phyloP scores from a whole-genome alignment of 1,140 invertebrate species.

The Saccostrea glomerata region DNA sequence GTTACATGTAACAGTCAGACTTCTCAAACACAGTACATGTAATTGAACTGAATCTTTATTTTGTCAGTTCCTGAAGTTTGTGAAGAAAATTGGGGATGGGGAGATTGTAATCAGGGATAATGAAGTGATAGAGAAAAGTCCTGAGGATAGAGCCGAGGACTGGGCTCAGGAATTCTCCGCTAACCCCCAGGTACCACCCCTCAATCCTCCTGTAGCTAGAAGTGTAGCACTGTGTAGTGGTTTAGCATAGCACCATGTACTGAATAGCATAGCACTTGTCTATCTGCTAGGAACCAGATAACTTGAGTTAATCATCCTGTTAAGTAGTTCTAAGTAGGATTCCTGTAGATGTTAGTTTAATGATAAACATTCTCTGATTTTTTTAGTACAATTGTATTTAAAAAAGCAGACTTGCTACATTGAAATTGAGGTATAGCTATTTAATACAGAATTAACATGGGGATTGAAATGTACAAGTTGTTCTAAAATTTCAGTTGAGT shows the following conservation, averaged over 20 bases:
- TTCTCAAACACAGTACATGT: neutral
- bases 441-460: too few relatives aligned
- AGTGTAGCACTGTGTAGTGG: neutral
- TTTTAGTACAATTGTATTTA: too few relatives aligned
- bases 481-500: too few relatives aligned
- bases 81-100: conserved; percentile 87
- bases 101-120: conserved; percentile 80
- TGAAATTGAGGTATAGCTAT: too few relatives aligned
- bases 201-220: neutral
- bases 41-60: conserved; percentile 16
- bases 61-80: conserved; percentile 91
- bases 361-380: too few relatives aligned
- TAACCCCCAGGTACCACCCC: conserved; percentile 10
- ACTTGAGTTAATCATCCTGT: too few relatives aligned
- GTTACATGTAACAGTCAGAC: neutral
- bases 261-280: neutral
- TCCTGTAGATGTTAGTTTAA: too few relatives aligned
- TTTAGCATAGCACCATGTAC: neutral
- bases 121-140: conserved; percentile 69
- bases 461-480: too few relatives aligned
- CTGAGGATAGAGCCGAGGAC: conserved; percentile 65
- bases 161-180: conserved; percentile 72
- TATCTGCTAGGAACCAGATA: too few relatives aligned
- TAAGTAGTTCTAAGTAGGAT: too few relatives aligned
- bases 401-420: too few relatives aligned